These are phyloP conservation scores for Aegithalos caudatus DNA, from an alignment of 2,113 vertebrate genomes.

Conservation along the genomic window DNA sequence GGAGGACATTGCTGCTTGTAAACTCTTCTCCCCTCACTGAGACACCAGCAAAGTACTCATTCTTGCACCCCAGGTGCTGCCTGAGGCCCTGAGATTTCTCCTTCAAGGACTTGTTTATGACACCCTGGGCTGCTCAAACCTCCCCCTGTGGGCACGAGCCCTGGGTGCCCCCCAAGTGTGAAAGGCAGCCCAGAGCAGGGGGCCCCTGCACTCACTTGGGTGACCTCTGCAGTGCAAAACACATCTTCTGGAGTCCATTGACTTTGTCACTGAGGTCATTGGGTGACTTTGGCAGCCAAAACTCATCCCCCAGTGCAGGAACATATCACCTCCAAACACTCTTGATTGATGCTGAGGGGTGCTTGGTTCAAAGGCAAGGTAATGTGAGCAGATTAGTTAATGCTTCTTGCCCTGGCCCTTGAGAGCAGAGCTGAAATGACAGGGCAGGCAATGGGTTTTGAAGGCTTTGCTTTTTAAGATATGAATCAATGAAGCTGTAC, in stretches of 20 bases:
- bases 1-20: not conserved
- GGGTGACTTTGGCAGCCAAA: not conserved
- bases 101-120: not conserved
- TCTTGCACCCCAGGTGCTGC: not conserved
- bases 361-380: slow-evolving; percentile 39
- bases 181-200: not conserved
- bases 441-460: slow-evolving; percentile 54
- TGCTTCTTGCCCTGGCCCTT: slow-evolving; percentile 43
- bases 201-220: not conserved
- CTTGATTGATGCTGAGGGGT: not conserved
- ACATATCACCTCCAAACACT: not conserved
- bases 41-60: not conserved
- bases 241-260: not conserved
- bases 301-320: accelerated
- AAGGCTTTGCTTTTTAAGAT: slow-evolving; percentile 65
- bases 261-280: not conserved
- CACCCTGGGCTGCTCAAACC: accelerated
- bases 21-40: accelerated
- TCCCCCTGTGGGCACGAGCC: accelerated
- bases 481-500: slow-evolving; percentile 58
- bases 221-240: not conserved
- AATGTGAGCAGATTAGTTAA: slow-evolving; percentile 58
- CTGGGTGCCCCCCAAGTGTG: accelerated
- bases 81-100: not conserved
- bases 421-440: slow-evolving; percentile 27